Percentiles rank a stretch among this genome's conserved stretches.
phyloP scores from a whole-genome alignment of 2,888 invertebrate genomes.

The Venusia cambrica region DNA sequence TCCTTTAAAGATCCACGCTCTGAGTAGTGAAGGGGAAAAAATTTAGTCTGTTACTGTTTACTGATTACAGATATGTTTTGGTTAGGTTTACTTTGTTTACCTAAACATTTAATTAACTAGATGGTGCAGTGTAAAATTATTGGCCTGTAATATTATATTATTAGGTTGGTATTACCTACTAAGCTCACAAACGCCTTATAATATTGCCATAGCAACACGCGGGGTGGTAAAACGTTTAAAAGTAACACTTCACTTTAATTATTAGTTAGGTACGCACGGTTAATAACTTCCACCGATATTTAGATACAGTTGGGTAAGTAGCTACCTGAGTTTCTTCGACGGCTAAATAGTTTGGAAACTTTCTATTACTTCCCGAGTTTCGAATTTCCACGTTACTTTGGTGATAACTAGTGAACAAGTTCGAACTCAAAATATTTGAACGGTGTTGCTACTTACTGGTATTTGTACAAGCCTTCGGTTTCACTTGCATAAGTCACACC shows the following conservation, averaged over 20 bases:
- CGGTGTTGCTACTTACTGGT: slow-evolving; percentile 3
- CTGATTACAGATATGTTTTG: too few relatives aligned
- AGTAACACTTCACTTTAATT: neutral
- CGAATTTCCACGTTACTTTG: slow-evolving; percentile 11
- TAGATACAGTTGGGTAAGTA: too few relatives aligned
- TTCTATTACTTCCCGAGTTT: slow-evolving; percentile 8
- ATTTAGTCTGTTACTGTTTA: too few relatives aligned
- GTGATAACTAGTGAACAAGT: slow-evolving; percentile 12
- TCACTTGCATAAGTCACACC: slow-evolving; percentile 4
- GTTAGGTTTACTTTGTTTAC: too few relatives aligned
- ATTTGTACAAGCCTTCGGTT: slow-evolving; percentile 3
- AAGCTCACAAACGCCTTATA: slow-evolving; percentile 8
- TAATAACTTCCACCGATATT: too few relatives aligned
- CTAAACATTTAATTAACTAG: too few relatives aligned
- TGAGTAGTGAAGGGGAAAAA: too few relatives aligned
- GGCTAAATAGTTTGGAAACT: slow-evolving; percentile 14
- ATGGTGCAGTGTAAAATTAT: too few relatives aligned
- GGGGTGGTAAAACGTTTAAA: neutral
- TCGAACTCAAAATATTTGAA: slow-evolving; percentile 10
- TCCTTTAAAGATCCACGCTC: too few relatives aligned
- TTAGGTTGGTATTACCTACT: too few relatives aligned
- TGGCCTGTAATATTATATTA: too few relatives aligned
- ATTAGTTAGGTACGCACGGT: too few relatives aligned
- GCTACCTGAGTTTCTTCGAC: slow-evolving; percentile 12
- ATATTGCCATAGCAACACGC: slow-evolving; percentile 4